Conservation (phyloP, 2,113 vertebrate species). For the Pseudorectes ferrugineus region DNA sequence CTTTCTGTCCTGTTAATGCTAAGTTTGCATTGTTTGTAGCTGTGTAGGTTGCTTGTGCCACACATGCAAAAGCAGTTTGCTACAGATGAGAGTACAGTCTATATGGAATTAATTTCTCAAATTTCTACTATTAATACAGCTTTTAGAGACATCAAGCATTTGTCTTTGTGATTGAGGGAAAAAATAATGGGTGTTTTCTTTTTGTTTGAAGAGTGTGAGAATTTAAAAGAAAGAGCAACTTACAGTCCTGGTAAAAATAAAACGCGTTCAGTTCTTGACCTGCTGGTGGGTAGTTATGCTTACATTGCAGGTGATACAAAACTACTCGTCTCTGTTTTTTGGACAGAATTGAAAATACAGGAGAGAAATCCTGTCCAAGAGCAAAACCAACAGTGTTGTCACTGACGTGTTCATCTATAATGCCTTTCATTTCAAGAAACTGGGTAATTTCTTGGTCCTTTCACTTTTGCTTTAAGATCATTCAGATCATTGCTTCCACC, state of each 20-base stretch:
- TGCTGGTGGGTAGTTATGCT: not conserved
- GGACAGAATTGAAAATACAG: not conserved
- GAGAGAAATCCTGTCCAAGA: not conserved
- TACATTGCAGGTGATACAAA: not conserved
- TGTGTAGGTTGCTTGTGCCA: not conserved
- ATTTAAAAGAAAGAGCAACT: not conserved
- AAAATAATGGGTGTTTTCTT: not conserved
- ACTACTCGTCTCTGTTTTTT: not conserved
- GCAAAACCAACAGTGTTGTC: not conserved
- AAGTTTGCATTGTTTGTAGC: not conserved
- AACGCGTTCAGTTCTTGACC: not conserved
- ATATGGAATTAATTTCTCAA: not conserved
- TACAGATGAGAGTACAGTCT: not conserved
- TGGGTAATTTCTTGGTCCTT: not conserved
- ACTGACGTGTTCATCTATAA: rapidly evolving
- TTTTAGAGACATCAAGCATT: not conserved
- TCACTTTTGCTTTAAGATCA: not conserved
- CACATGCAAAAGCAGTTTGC: not conserved
- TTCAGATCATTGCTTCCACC: not conserved
- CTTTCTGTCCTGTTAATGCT: not conserved
- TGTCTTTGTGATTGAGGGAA: not conserved
- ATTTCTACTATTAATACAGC: not conserved
- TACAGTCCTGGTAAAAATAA: not conserved
- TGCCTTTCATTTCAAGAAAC: not conserved
- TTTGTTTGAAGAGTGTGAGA: not conserved